Evolutionary conservation across 2,888 invertebrate genomes (phyloP).

Genomic region (Drosophila affinis): DNA sequence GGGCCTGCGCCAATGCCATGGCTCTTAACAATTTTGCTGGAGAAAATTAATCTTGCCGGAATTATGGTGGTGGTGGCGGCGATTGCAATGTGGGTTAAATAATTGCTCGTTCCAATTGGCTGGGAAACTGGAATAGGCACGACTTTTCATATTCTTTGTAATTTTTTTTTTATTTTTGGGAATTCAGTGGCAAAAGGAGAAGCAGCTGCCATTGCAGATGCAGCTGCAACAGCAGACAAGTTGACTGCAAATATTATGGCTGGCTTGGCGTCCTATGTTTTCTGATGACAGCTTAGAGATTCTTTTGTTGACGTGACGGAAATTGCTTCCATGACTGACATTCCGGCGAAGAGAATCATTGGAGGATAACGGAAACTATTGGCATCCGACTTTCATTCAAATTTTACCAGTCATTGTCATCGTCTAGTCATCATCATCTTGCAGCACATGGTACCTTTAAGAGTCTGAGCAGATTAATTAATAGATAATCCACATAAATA

Average conservation of each 20-base stretch:
- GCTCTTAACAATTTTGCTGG: constrained; percentile 1
- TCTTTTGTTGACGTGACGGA: no score
- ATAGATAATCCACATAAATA: constrained; percentile 40
- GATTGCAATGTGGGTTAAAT: constrained; percentile 34
- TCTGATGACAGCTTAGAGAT: constrained; percentile 16
- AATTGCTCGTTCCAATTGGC: constrained; percentile 38
- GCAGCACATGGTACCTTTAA: not conserved
- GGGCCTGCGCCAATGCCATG: not conserved
- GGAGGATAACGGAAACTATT: not conserved
- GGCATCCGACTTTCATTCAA: constrained; percentile 12
- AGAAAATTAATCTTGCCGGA: constrained; percentile 31
- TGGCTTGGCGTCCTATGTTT: constrained; percentile 3
- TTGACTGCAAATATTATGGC: constrained; percentile 45
- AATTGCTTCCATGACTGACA: constrained; percentile 26
- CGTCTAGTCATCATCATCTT: no score
- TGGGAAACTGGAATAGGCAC: no score
- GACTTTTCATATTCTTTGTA: constrained; percentile 12
- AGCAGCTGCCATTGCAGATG: not conserved
- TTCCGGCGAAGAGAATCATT: not conserved
- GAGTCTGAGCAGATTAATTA: constrained; percentile 27
- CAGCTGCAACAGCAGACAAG: constrained; percentile 36
- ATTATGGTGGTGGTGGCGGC: not conserved
- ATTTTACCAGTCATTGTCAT: not conserved
- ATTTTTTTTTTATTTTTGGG: constrained; percentile 40
- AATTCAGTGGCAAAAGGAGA: constrained; percentile 29